Evolutionary conservation across 2,888 invertebrate genomes (phyloP).

Genomic region (Thecophora atra): DNA sequence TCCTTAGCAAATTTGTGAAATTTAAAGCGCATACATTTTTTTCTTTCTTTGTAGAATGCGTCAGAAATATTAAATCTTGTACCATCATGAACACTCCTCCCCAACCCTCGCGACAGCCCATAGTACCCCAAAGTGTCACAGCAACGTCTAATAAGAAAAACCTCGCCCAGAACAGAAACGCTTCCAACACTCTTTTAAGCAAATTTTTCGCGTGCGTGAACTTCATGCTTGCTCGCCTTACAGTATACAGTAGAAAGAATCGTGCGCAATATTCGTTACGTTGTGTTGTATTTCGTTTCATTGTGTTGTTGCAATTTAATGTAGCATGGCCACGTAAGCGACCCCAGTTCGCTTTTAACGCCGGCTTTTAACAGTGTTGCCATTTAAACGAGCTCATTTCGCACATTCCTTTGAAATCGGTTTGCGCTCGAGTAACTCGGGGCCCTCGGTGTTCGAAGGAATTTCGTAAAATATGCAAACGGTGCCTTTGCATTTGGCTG

Average conservation of each 20-base stretch:
- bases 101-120: no score
- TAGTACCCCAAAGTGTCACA: no score
- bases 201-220: conserved; percentile 12
- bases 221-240: conserved; percentile 17
- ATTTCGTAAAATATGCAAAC: conserved; percentile 30
- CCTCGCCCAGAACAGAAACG: no score
- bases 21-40: conserved; percentile 62
- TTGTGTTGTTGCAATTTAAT: conserved; percentile 7
- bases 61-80: not conserved
- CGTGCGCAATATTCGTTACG: not conserved
- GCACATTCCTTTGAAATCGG: not conserved
- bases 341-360: not conserved
- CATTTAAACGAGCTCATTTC: conserved; percentile 24
- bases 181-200: conserved; percentile 9
- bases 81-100: not conserved
- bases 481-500: not conserved
- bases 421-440: conserved; percentile 3
- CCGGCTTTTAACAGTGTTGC: no score
- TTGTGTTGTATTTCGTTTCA: not conserved
- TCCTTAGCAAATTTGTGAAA: conserved; percentile 63
- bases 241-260: conserved; percentile 20
- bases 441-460: not conserved
- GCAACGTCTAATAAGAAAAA: not conserved
- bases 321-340: conserved; percentile 14
- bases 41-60: conserved; percentile 59